phyloP scores from a whole-genome alignment of 2,113 vertebrate species.

The Merops nubicus region DNA sequence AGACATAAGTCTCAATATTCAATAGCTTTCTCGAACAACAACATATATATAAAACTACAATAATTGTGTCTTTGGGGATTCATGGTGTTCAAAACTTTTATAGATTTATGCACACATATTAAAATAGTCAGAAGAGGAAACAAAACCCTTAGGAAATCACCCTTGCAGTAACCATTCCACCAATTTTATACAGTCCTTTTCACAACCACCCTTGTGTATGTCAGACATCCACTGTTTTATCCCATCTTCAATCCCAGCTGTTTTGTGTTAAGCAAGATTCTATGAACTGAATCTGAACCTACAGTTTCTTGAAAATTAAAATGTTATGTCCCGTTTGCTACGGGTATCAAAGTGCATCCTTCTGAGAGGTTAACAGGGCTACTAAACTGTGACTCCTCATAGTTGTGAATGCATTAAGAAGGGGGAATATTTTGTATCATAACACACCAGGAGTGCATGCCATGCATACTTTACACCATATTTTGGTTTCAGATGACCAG shows the following conservation, averaged over 20 bases:
- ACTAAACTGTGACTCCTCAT: neutral
- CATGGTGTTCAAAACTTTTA: neutral
- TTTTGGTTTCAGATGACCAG: neutral
- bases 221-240: neutral
- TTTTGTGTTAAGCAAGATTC: neutral
- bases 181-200: neutral
- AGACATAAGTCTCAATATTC: neutral
- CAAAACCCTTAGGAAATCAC: neutral
- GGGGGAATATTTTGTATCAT: neutral
- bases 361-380: neutral
- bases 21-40: neutral
- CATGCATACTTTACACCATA: neutral
- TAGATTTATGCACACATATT: neutral
- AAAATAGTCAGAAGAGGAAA: neutral
- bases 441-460: no score
- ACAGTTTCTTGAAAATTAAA: neutral
- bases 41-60: neutral
- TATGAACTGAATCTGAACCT: neutral
- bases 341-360: neutral
- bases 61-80: neutral
- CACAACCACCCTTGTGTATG: fast-evolving
- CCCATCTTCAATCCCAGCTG: neutral
- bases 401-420: neutral
- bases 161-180: neutral
- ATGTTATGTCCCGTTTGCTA: neutral